A percentile compares a stretch with the other conserved stretches of the same genome.
These are phyloP conservation scores for Apteryx mantelli DNA, from an alignment of 2,113 vertebrate species.

Conservation along the genomic window DNA sequence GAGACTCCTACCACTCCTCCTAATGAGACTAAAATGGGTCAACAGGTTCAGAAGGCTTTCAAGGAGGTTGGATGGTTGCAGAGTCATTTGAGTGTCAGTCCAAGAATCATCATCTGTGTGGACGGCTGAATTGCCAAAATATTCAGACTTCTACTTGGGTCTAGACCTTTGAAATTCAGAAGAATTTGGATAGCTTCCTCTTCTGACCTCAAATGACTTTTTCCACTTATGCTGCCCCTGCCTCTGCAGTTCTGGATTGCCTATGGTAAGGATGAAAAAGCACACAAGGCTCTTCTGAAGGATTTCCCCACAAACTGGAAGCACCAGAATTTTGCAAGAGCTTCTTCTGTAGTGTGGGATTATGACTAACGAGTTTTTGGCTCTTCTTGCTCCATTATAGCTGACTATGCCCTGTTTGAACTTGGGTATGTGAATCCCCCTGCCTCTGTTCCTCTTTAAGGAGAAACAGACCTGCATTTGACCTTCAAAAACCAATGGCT, in stretches of 20 bases:
- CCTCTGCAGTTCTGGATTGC: not conserved
- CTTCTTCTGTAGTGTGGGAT: not conserved
- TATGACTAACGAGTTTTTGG: not conserved
- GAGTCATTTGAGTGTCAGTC: not conserved
- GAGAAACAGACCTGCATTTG: not conserved
- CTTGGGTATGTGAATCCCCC: not conserved
- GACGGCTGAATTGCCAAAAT: not conserved
- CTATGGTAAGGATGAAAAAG: not conserved
- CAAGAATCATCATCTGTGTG: not conserved
- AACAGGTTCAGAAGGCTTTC: not conserved
- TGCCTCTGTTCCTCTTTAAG: not conserved
- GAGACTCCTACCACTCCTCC: not conserved
- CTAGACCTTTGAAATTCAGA: not conserved
- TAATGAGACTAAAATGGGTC: not conserved
- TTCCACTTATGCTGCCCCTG: not conserved
- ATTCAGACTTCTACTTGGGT: not conserved
- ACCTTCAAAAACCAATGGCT: not conserved
- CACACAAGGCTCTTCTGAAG: not conserved
- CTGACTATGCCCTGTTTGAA: not conserved
- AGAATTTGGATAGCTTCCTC: not conserved
- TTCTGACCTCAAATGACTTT: not conserved
- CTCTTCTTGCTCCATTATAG: not conserved
- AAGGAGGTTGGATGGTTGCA: not conserved
- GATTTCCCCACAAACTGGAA: constrained; percentile 8
- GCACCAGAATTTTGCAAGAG: constrained; percentile 25